Evolutionary conservation across 2,797 vertebrate genomes (phyloP).

Genomic region (Pseudomugil tenellus): DNA sequence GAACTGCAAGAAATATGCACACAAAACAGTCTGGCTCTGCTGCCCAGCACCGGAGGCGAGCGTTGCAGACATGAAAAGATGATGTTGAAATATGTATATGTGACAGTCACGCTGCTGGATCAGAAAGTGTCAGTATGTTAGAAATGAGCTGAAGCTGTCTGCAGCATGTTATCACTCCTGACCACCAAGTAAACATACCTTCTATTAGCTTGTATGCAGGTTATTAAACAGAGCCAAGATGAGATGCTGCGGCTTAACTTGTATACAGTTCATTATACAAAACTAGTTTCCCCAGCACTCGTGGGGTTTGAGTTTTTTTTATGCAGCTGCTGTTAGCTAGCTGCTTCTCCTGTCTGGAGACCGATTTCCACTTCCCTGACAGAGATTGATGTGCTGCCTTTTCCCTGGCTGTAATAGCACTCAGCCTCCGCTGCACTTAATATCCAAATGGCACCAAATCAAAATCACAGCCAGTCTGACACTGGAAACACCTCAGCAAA

Average conservation of each 20-base stretch:
- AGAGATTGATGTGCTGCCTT: slow-evolving; percentile 73
- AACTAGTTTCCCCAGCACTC: slow-evolving; percentile 38
- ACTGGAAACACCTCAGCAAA: slow-evolving; percentile 48
- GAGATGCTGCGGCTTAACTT: slow-evolving; percentile 22
- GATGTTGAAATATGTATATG: slow-evolving; percentile 12
- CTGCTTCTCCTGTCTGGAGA: slow-evolving; percentile 51
- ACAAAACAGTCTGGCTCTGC: slow-evolving; percentile 18
- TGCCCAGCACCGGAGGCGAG: slow-evolving; percentile 11
- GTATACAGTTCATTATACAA: slow-evolving; percentile 40
- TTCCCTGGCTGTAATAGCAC: slow-evolving; percentile 60
- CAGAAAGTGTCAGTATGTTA: slow-evolving; percentile 4
- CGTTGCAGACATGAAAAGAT: slow-evolving; percentile 4
- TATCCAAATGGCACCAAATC: slow-evolving; percentile 75
- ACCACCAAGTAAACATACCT: slow-evolving; percentile 9
- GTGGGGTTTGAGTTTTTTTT: slow-evolving; percentile 48
- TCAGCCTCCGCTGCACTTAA: slow-evolving; percentile 74
- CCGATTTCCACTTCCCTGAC: slow-evolving; percentile 66
- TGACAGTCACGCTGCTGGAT: slow-evolving; percentile 6
- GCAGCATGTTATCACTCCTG: slow-evolving; percentile 11
- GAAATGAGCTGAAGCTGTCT: slow-evolving; percentile 15
- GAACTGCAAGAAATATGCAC: slow-evolving; percentile 28
- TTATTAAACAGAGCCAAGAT: slow-evolving; percentile 29
- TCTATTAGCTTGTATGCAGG: slow-evolving; percentile 21
- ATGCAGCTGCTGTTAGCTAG: slow-evolving; percentile 40
- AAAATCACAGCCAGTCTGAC: slow-evolving; percentile 57